These are phyloP conservation scores for Phoenicopterus ruber DNA, from an alignment of 2,113 vertebrate species.

Conservation along the genomic window DNA sequence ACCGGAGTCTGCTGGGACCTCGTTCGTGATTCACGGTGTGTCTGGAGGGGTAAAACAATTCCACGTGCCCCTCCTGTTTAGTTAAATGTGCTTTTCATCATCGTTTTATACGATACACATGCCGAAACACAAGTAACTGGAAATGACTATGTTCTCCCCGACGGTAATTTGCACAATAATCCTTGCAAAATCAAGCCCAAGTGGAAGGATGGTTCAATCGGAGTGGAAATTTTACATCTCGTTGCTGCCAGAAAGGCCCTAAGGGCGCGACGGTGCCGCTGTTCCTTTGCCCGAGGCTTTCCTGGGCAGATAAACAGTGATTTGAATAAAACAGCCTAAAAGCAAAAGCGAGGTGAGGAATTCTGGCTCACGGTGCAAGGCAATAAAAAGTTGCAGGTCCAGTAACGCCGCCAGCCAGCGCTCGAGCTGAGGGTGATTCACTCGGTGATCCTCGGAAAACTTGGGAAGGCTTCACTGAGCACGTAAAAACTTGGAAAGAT, in stretches of 20 bases:
- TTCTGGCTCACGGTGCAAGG: neutral
- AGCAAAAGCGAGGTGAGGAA: neutral
- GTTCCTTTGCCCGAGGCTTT: neutral
- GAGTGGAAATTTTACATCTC: neutral
- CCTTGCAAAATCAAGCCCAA: neutral
- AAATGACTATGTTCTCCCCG: neutral
- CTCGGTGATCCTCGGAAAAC: neutral
- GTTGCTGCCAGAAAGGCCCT: neutral
- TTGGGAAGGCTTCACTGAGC: neutral
- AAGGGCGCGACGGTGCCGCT: neutral
- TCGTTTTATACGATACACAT: neutral
- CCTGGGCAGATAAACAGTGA: neutral
- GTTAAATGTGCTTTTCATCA: neutral
- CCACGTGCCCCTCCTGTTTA: neutral
- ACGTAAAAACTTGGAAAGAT: neutral
- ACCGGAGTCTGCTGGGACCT: neutral
- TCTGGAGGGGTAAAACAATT: neutral
- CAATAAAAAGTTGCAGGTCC: neutral
- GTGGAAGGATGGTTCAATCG: neutral
- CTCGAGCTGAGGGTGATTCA: neutral
- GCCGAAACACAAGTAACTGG: neutral
- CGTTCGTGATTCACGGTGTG: accelerated
- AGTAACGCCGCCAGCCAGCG: accelerated
- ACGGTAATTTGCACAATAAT: neutral
- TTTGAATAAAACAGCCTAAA: neutral